phyloP scores from a whole-genome alignment of 2,797 vertebrate species.

The Leucoraja ocellata region DNA sequence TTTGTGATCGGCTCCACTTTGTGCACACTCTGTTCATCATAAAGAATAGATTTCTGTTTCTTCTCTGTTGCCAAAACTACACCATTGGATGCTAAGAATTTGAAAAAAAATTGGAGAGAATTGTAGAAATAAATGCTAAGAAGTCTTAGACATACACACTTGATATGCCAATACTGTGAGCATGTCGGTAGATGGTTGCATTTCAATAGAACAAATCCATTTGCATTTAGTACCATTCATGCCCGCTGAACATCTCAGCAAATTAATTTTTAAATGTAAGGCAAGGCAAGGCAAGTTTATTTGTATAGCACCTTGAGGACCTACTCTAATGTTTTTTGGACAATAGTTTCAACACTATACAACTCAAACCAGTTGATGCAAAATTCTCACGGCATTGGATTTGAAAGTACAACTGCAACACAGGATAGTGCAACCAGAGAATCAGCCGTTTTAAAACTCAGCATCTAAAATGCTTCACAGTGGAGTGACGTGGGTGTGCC shows the following conservation, averaged over 20 bases:
- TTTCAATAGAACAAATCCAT: neutral
- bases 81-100: conserved; percentile 84
- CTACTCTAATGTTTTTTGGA: neutral
- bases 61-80: conserved; percentile 97
- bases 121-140: neutral
- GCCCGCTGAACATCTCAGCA: neutral
- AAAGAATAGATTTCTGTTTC: conserved; percentile 97
- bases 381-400: neutral
- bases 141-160: neutral
- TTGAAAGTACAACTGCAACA: neutral
- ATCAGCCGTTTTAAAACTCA: neutral
- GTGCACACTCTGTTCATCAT: conserved; percentile 95
- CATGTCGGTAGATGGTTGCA: neutral
- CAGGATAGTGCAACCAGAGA: neutral
- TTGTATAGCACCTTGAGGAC: no score
- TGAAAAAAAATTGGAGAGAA: neutral
- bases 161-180: neutral
- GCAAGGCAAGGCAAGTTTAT: no score
- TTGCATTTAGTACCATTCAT: neutral
- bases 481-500: neutral
- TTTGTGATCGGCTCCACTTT: conserved; percentile 99
- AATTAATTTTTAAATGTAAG: neutral
- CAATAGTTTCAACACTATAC: neutral
- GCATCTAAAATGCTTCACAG: neutral
- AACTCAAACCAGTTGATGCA: neutral